Conservation (phyloP, 2,888 invertebrate genomes). For the Platynereis dumerilii region DNA sequence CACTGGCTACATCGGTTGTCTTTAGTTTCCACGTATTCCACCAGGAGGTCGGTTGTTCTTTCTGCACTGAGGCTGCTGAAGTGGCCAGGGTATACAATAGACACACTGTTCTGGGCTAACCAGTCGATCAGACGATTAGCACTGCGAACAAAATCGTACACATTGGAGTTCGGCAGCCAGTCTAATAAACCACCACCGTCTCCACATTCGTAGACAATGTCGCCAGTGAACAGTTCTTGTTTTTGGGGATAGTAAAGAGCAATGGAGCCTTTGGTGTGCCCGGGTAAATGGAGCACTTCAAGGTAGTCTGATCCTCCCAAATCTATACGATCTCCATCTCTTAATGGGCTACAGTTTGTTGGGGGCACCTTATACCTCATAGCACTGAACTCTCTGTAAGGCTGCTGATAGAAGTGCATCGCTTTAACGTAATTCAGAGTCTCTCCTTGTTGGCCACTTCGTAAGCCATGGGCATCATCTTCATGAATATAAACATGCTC, state of each 20-base stretch:
- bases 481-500: constrained; percentile 34
- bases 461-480: constrained; percentile 28
- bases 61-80: constrained; percentile 13
- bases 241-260: constrained; percentile 29
- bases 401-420: constrained; percentile 30
- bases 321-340: constrained; percentile 33
- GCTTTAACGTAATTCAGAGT: constrained; percentile 37
- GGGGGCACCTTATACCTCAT: constrained; percentile 32
- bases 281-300: constrained; percentile 35
- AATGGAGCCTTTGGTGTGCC: constrained; percentile 35
- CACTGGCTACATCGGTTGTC: constrained; percentile 10
- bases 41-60: constrained; percentile 18
- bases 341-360: constrained; percentile 29
- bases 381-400: constrained; percentile 31
- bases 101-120: constrained; percentile 22
- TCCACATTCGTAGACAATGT: constrained; percentile 36
- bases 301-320: constrained; percentile 33
- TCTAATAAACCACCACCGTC: constrained; percentile 29
- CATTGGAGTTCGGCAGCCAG: constrained; percentile 37
- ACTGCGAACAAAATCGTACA: constrained; percentile 31
- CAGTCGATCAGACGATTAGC: constrained; percentile 27
- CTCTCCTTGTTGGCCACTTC: constrained; percentile 25
- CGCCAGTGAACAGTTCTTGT: constrained; percentile 34
- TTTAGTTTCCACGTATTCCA: constrained; percentile 29
- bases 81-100: constrained; percentile 34